Base-by-base conservation (phyloP, 2,113 vertebrate species). In the Brachionichthys hirsutus region DNA sequence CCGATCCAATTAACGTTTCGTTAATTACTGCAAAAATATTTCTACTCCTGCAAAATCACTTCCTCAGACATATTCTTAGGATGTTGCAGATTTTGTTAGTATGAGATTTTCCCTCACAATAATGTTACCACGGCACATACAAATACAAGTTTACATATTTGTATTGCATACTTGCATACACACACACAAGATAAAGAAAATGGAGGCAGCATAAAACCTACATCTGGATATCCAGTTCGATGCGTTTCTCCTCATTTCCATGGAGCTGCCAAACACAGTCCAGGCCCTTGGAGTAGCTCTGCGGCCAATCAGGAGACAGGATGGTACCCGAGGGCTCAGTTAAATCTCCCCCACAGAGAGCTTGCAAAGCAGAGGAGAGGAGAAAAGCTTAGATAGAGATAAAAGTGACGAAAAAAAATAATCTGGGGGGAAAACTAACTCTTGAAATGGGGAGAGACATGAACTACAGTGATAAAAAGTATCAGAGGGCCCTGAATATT, bases 261-360 rank as follows among this genome's bases (percentile, higher is more conserved):
- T 93, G 95, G 62, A 97, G 93, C 70, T 93, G 92, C 95, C 95
- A 97, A 30, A 95, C 88, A 18, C 95, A 97, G 83, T 97, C 94
- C 45, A 93, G 91, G 14, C 94, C 93, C 13, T 94, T 94, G 57
- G 93, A 92, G 52, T 96, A 97, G 78, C 93, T 94, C 86, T 94
- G 94, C 20, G 95, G 95, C 94, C 94, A 97, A 70, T 97, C 94
- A 0, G 95, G 95, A 69, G 94, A 95, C 62, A 96, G 91, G 61
- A 97, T 91, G 11, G 94, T 94, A 3, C 94, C 94, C 0, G 89
- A 83, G 0, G 93, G 64, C 46, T 94, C 93, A 0, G 93, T 92
- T 78, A 96, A 83, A 67, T 95, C 94, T 24, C 94, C 95, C 8
- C 95, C 94, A 43, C 95, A 97, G 75, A 95, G 83, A 48, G 95